Evolutionary conservation across 2,888 invertebrate species (phyloP).

Genomic region (Leptinotarsa peninsularis): DNA sequence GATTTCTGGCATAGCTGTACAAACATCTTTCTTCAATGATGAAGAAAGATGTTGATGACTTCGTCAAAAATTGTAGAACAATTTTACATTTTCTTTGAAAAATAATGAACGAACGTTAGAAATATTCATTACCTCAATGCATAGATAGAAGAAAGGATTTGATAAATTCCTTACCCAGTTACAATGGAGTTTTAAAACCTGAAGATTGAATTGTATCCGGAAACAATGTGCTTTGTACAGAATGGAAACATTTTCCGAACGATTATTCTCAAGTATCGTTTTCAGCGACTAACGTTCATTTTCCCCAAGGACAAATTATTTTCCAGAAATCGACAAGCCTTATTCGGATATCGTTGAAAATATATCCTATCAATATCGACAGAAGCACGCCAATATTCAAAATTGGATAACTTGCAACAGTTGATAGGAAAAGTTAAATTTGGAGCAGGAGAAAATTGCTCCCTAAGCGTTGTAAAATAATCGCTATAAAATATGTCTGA

Average conservation of each 20-base stretch:
- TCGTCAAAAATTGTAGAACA: too few species aligned
- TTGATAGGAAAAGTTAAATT: slow-evolving; percentile 59
- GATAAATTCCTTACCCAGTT: too few species aligned
- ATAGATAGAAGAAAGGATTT: too few species aligned
- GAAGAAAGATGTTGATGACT: too few species aligned
- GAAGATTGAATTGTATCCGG: not conserved
- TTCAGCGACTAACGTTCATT: slow-evolving; percentile 13
- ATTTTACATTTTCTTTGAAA: too few species aligned
- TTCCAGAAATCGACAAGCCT: slow-evolving; percentile 27
- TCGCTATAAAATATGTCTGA: slow-evolving; percentile 40
- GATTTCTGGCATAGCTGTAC: too few species aligned
- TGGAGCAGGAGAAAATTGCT: slow-evolving; percentile 48
- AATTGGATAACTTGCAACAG: slow-evolving; percentile 61
- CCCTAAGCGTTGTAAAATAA: slow-evolving; percentile 48
- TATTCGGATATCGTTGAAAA: slow-evolving; percentile 49
- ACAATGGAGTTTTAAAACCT: too few species aligned
- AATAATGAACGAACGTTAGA: too few species aligned
- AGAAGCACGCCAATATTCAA: slow-evolving; percentile 57
- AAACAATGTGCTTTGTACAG: not conserved
- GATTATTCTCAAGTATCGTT: slow-evolving; percentile 1
- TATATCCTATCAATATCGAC: slow-evolving; percentile 57
- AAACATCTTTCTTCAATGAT: too few species aligned
- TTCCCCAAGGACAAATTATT: slow-evolving; percentile 31
- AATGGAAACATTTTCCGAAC: not conserved
- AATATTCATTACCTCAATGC: too few species aligned